Evolutionary conservation across 2,888 invertebrate species (phyloP), one percentile per base, ranked within the genome.

Genomic region (Apamea sordens): DNA sequence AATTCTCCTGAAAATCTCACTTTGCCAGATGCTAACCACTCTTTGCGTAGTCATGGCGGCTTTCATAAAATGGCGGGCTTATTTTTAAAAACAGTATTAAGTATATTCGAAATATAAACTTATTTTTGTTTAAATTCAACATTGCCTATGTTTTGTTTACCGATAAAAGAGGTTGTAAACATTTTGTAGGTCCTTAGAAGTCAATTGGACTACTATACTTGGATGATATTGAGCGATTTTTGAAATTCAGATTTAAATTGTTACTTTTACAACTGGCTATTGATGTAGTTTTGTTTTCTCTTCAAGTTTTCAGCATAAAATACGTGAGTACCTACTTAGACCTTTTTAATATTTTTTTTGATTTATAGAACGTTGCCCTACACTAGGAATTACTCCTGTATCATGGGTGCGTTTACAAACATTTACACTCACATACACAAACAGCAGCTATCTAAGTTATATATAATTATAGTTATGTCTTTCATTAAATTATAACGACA

Each of bases 1-100:
- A 82, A 80, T 87, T 86, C 74, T 71, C 73, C 36, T 65, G 81
- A 86, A 90, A 89, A 90, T 87, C 85, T 85, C 82, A 84, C 82
- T 75, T 73, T 78, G 78, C 80, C 89, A 89, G 85, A 86, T 89
- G 89, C 83, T 86, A 80, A 79, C 82, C 79, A 70, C 82, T 74
- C 80, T 82, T 77, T 79, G 82, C 63, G 47, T 77, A 82, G 74
- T 69, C 50, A 65, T 74, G 74, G 74, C 56, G 61, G 80, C n/a
- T 73, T 74, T 73, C 72, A 67, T 70, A 59, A 68, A n/a, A 70
- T 68, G 72, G 65, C 64, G 67, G 32, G 64, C 0, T 83, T 77
- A 47, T 83, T 86, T 56, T 61, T 44, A 84, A 76, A 85, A 86
- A 77, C 8, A 53, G 50, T 18, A 63, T 10, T n/a, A 41, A 0